Conservation (phyloP, 2,797 vertebrate species). For the Buceros bicornis region DNA sequence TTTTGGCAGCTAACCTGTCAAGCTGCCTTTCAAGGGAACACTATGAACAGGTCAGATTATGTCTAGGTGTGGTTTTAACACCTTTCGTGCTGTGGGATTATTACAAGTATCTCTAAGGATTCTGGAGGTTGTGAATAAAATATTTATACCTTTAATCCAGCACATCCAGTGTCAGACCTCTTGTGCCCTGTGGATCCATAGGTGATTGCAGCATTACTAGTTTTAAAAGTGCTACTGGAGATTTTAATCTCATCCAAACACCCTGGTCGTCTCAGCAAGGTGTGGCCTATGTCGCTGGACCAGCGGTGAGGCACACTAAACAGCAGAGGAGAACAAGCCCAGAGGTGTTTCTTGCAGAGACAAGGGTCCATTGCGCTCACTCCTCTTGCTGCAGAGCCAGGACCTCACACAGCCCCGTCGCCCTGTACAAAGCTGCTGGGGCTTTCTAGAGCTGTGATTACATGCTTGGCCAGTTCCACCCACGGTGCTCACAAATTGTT, state of each 20-base stretch:
- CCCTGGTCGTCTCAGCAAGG: not conserved
- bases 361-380: not conserved
- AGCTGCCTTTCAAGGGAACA: not conserved
- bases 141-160: not conserved
- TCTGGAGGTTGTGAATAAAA: not conserved
- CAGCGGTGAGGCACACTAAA: not conserved
- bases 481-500: not conserved
- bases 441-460: not conserved
- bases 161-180: not conserved
- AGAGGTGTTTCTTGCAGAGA: not conserved
- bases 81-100: not conserved
- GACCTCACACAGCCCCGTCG: not conserved
- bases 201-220: not conserved
- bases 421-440: not conserved
- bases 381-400: not conserved
- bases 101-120: not conserved
- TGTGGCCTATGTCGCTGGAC: not conserved
- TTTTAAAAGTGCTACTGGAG: not conserved
- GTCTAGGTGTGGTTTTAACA: conserved; percentile 17
- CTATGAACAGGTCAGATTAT: not conserved
- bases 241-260: not conserved
- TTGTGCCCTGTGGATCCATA: not conserved
- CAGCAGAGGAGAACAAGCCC: not conserved
- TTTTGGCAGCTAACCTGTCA: conserved; percentile 3
- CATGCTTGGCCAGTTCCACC: not conserved